These are phyloP conservation scores for Malthinus flaveolus DNA, from an alignment of 2,888 invertebrate genomes.

Conservation along the genomic window DNA sequence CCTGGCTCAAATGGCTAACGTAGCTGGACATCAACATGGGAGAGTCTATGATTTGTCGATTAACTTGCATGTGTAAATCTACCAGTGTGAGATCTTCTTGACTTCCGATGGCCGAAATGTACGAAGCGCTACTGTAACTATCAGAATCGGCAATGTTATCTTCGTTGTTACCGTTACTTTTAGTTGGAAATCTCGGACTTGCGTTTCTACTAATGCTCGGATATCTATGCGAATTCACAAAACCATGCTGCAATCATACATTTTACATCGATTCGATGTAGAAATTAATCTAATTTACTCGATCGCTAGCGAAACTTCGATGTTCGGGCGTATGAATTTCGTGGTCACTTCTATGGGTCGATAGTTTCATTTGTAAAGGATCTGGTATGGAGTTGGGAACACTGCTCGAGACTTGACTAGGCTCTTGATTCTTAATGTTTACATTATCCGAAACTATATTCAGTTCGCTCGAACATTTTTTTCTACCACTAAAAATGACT, in stretches of 20 bases:
- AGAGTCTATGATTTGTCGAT: conserved; percentile 86
- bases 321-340: conserved; percentile 67
- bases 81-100: conserved; percentile 91
- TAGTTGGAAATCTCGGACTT: conserved; percentile 34
- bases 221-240: conserved; percentile 42
- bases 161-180: conserved; percentile 19
- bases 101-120: conserved; percentile 88
- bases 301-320: conserved; percentile 50
- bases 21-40: conserved; percentile 95
- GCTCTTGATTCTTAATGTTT: conserved; percentile 51
- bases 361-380: conserved; percentile 48
- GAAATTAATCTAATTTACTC: conserved; percentile 5
- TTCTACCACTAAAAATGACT: conserved; percentile 45
- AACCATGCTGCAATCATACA: too few relatives aligned
- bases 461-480: conserved; percentile 62
- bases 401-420: conserved; percentile 33
- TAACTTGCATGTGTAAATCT: conserved; percentile 91
- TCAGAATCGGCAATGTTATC: conserved; percentile 60
- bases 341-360: conserved; percentile 64
- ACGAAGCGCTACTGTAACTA: conserved; percentile 82
- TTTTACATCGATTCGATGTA: too few relatives aligned
- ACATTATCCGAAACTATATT: conserved; percentile 57
- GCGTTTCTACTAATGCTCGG: conserved; percentile 37
- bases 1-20: conserved; percentile 87
- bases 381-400: conserved; percentile 48